Evolutionary conservation across 2,888 invertebrate species (phyloP).

Genomic region (Eledone cirrhosa): DNA sequence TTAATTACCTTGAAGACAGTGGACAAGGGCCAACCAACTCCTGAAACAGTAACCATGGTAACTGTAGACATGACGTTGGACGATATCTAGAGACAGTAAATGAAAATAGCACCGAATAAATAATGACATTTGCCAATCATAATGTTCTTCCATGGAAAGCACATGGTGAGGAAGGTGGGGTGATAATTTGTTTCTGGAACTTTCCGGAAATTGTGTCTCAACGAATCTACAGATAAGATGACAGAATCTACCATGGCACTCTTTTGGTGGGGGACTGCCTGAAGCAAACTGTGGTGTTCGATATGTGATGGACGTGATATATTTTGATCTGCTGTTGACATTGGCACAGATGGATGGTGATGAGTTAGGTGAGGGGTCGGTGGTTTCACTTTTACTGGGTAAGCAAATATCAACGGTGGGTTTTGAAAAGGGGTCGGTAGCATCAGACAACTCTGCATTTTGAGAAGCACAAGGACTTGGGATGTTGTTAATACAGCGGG

Average conservation of each 20-base stretch:
- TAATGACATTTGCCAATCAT: conserved; percentile 39
- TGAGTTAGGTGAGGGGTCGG: neutral
- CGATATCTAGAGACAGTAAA: conserved; percentile 37
- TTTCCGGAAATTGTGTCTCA: neutral
- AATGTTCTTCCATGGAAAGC: neutral
- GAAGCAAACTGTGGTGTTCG: neutral
- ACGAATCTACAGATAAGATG: neutral
- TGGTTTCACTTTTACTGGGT: neutral
- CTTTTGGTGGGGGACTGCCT: neutral
- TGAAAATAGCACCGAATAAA: conserved; percentile 48
- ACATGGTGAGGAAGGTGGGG: neutral
- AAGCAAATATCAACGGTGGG: neutral
- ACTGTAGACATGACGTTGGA: conserved; percentile 33
- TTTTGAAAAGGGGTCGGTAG: neutral
- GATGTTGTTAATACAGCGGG: neutral
- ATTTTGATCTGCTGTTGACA: neutral
- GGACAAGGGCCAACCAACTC: conserved; percentile 49
- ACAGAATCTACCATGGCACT: neutral
- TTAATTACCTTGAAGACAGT: conserved; percentile 50
- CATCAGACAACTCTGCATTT: neutral
- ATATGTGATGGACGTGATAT: neutral
- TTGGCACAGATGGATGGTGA: neutral
- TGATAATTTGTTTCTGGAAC: neutral
- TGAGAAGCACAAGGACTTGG: neutral
- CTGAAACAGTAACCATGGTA: conserved; percentile 32